Percentiles rank a stretch among this genome's conserved stretches.
phyloP scores from a whole-genome alignment of 2,888 invertebrate genomes.

The Syritta pipiens region DNA sequence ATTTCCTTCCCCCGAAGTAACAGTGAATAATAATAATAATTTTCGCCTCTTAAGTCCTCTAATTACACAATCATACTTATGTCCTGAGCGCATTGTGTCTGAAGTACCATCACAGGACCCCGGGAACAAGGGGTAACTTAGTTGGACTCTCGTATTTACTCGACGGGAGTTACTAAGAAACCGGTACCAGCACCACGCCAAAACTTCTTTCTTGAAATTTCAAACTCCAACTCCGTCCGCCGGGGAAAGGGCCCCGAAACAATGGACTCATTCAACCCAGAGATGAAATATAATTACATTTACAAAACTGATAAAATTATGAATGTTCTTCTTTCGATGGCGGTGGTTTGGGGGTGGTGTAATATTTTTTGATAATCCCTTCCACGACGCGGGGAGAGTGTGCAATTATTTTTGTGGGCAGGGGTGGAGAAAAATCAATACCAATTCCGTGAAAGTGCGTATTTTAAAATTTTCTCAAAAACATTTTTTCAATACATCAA shows the following conservation, averaged over 20 bases:
- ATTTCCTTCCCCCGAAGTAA: too few relatives aligned
- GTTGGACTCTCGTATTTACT: constrained; percentile 32
- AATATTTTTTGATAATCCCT: constrained; percentile 53
- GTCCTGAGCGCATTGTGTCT: constrained; percentile 48
- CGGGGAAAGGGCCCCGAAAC: constrained; percentile 2
- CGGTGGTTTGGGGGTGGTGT: constrained; percentile 8
- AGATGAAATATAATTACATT: constrained; percentile 62
- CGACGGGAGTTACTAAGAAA: constrained; percentile 39
- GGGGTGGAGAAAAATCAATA: constrained; percentile 45
- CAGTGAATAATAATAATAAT: constrained; percentile 65
- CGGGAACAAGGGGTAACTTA: constrained; percentile 23
- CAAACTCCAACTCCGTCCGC: background rate
- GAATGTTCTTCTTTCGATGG: constrained; percentile 35
- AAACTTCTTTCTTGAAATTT: constrained; percentile 33
- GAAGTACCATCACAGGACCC: constrained; percentile 1
- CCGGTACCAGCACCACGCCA: constrained; percentile 34
- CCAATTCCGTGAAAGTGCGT: background rate
- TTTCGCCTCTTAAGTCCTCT: constrained; percentile 66
- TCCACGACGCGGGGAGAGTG: constrained; percentile 27
- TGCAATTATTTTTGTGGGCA: constrained; percentile 26
- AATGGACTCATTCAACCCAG: constrained; percentile 47
- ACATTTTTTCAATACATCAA: constrained; percentile 22
- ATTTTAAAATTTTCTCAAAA: background rate
- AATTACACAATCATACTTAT: constrained; percentile 67
- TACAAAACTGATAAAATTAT: constrained; percentile 64